Evolutionary conservation across 2,888 invertebrate genomes (phyloP), one percentile per base, ranked within the genome.

Genomic region (Agriopis leucophaearia): DNA sequence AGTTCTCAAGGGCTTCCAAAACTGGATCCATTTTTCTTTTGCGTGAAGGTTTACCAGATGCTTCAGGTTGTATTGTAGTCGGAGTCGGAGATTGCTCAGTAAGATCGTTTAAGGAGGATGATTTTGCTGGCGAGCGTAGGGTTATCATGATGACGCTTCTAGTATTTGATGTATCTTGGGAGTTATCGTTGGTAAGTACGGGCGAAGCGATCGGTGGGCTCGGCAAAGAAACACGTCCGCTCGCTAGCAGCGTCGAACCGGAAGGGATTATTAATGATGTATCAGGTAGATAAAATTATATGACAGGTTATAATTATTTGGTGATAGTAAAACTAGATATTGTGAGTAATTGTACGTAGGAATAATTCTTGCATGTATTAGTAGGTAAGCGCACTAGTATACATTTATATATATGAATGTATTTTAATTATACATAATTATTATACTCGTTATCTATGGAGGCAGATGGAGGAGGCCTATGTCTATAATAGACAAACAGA

Each of bases 11-110:
- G 6, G 47, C 47, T 47, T 47, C 47, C 13, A 47, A 9, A 6
- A 47, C 7, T 47, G 47, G 47, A 47, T 15, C 16, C 47, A 47
- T 47, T 47, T 47, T 47, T 47, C 47, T 47, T 16, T 47, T 16
- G 15, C 16, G 47, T 16, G 15, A 8, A 0, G 7, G 16, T 15
- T 15, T 47, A 16, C 8, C 47, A 8, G 47, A 2, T 47, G 47
- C 47, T 16, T 16, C 16, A 16, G 47, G 16, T 15, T 47, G 47
- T 8, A 47, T 8, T 8, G 16, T 6, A 47, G 16, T 8, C n/a
- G n/a, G n/a, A n/a, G n/a, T n/a, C 16, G 8, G 16, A 2, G 47
- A 1, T 16, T 47, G 15, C 47, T 47, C 47, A 16, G 47, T 8
- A 16, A 47, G 47, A 15, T 47, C 47, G 15, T 47, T 47, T 47